Base-by-base conservation (phyloP, 2,888 invertebrate species). In the Acanthosepion lycidas region DNA sequence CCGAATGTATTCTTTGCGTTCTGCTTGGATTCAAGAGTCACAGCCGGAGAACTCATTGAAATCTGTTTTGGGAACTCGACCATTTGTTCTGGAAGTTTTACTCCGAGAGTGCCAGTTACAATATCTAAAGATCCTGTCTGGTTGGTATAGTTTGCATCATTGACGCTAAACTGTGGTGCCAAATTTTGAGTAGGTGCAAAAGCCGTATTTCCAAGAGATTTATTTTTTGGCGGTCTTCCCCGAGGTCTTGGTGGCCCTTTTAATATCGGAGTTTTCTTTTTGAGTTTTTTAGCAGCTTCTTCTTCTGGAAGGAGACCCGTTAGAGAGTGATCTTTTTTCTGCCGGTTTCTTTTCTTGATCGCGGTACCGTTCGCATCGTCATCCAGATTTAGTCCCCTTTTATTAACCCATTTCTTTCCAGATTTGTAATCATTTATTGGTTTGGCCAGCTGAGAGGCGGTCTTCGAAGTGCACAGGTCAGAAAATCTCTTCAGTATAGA, bases 201-300 rank as follows among this genome's bases (percentile, higher is more conserved):
- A 78, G 4, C 9, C n/a, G 78, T 78, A 78, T 12, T n/a, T n/a
- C 18, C 78, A 15, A 15, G 12, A 78, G n/a, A 33, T 33, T n/a
- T n/a, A 78, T 78, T 92, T 26, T 92, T 92, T 5, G 49, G 92
- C 23, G 93, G 93, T 93, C 93, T 48, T n/a, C 93, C 93, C 1
- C 93, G 93, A 18, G 51, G 93, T 51, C 51, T 93, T 93, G 51
- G 93, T 4, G 49, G 49, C 18, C 49, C 49, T 93, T 92, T 92
- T 26, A 26, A 15, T 51, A 20, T 28, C n/a, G 23, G 6, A 26
- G n/a, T 51, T 28, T 92, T 91, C 33, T 91, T 20, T 91, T 91
- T 33, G 18, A n/a, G 20, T 23, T 92, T 92, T 92, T 42, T 49
- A 92, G 20, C 59, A 59, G 23, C 1, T 59, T 59, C 59, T 59